These are phyloP conservation scores for Nemurella pictetii DNA, from an alignment of 2,888 invertebrate species.

Conservation along the genomic window DNA sequence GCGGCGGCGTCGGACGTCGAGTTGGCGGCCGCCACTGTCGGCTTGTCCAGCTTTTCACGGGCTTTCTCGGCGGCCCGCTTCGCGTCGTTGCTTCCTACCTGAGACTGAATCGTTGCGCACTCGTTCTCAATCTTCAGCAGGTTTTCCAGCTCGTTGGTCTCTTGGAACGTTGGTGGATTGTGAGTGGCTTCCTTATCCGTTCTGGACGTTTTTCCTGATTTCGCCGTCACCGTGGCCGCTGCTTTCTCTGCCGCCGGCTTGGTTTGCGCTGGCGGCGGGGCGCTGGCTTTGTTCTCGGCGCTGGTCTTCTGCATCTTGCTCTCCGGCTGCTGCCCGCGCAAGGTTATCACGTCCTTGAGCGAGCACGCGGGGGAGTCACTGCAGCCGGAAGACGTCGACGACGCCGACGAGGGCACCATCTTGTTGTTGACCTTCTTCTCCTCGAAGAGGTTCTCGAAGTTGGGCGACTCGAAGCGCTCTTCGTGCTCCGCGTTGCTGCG, in stretches of 20 bases:
- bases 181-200: background rate
- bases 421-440: constrained; percentile 68
- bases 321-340: constrained; percentile 51
- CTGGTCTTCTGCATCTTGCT: constrained; percentile 46
- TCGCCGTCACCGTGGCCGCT: constrained; percentile 7
- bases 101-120: constrained; percentile 53
- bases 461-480: constrained; percentile 70
- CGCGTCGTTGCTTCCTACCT: constrained; percentile 48
- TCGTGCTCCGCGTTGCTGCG: constrained; percentile 62
- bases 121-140: constrained; percentile 57
- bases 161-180: constrained; percentile 28
- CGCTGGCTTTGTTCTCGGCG: constrained; percentile 1
- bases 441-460: constrained; percentile 82
- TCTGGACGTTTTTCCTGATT: constrained; percentile 1
- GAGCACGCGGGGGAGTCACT: constrained; percentile 64
- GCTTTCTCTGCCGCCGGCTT: constrained; percentile 18
- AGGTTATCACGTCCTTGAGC: constrained; percentile 66
- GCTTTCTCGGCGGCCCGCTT: constrained; percentile 43
- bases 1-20: constrained; percentile 42
- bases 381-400: constrained; percentile 43
- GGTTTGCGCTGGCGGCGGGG: background rate
- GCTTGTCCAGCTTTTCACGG: constrained; percentile 43
- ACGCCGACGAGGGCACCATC: constrained; percentile 31
- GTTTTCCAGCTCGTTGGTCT: constrained; percentile 51
- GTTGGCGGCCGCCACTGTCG: constrained; percentile 50